Evolutionary conservation across 2,888 invertebrate species (phyloP), one percentile per base, ranked within the genome.

Genomic region (Danaus chrysippus): DNA sequence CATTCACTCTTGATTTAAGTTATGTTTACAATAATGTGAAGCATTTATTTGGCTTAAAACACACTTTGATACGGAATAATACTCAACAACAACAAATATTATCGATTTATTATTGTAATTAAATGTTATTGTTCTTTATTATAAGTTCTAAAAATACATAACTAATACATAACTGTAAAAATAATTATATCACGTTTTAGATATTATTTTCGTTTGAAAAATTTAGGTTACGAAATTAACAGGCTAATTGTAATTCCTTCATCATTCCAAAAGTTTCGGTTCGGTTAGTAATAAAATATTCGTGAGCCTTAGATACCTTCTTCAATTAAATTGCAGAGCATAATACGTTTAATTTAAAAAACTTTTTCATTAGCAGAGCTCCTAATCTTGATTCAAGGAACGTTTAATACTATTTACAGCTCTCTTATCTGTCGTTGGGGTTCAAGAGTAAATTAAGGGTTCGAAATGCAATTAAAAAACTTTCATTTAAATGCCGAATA

Each of bases 381-480:
- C 67, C 67, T 68, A 67, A 67, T 67, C 67, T 64, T 41, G 63
- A 63, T 63, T 65, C 62, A 58, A 54, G 56, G 58, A 63, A 62
- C 67, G 54, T 68, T 68, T 67, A 67, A 63, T 65, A 65, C 63
- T 64, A 65, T 68, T 68, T 65, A 62, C 52, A 62, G 46, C 62
- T 59, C 60, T 53, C 58, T 68, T 60, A 65, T 62, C 60, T 58
- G 43, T 59, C 57, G 54, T 19, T 49, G 56, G 62, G 54, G 54
- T 63, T 66, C 54, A 61, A 17, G 58, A 42, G 52, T 42, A 43
- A 13, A 49, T 62, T 60, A 60, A 60, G 17, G 17, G 15, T n/a
- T 49, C 3, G 10, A 17, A 49, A 49, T 11, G 17, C 17, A 49
- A 49, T 49, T 49, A 17, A 49, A 49, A 17, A 17, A 11, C 23